Base-by-base conservation (phyloP, 2,888 invertebrate genomes). In the Cremastinae sp. region DNA sequence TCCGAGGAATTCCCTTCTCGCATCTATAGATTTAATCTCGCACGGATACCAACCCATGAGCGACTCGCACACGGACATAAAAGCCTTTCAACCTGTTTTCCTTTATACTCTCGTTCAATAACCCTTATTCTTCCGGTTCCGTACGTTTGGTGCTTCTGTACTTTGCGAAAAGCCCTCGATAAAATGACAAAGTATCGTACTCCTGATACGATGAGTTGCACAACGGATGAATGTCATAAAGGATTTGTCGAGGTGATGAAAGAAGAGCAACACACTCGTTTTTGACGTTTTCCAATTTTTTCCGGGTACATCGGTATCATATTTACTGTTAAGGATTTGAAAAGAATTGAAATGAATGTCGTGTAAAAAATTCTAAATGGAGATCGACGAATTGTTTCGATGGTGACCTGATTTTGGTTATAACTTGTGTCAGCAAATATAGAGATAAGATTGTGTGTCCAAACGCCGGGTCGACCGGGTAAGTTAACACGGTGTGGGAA, bases 111-210 rank as follows among this genome's bases (percentile, higher is more conserved):
- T 18, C 22, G 51, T n/a, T 51, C 59, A 28, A 28, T 28, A 28
- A 28, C 28, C 28, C 28, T 28, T 28, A 28, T 28, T 28, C 28
- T 28, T 28, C 28, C 28, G 28, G 28, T 28, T 28, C 28, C 5
- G 28, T 28, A 28, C 28, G 28, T 28, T 28, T 5, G 28, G 28
- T 2, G 28, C 28, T 28, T 28, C 28, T 28, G 28, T 20, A 20
- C 45, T 62, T 64, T 65, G 18, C 59, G 22, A 49, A 69, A 69
- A 49, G 65, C 75, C 28, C 58, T 79, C 77, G 75, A 79, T 79
- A 68, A 79, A 75, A 75, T 79, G 70, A 78, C 79, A 79, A 79
- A 79, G 73, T 79, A 78, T 75, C 56, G 45, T 61, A 69, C 75
- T 78, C 65, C 53, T 43, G 53, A 49, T 56, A 22, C 14, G 12